Base-by-base conservation (phyloP, 2,797 vertebrate genomes). In the Centroberyx gerrardi region DNA sequence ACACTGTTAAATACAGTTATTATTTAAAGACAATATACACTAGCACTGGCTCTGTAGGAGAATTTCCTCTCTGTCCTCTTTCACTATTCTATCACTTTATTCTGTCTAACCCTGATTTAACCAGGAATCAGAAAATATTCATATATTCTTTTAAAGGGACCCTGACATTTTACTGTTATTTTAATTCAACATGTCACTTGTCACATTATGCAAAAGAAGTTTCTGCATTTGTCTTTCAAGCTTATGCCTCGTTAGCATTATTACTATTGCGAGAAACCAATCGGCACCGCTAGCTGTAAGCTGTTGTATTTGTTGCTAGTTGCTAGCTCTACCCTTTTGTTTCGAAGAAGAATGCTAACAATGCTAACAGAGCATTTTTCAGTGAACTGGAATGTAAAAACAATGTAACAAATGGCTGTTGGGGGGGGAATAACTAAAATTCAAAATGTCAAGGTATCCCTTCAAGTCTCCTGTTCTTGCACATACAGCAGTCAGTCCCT, bases 361-460 rank as follows among this genome's bases (percentile, higher is more conserved):
- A 44, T 44, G 42, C 42, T 44, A 9, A 44, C 8, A 44, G 42
- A 1, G 5, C 42, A 9, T 44, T 44, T 10, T 44, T 8, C 12
- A 44, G 42, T 13, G 12, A 22, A 5, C n/a, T 71, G 75, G 62
- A 72, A 74, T 62, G 55, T 69, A n/a, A n/a, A n/a, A n/a, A 1
- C 13, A 38, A 31, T 46, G 28, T 36, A 46, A 14, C 51, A 12
- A 15, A 28, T 48, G 52, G 38, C 40, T 40, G 4, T 33, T 31
- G 13, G 29, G 9, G 12, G 22, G 22, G 5, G 33, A 36, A 9
- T 33, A 10, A 9, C 8, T 29, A 9, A 31, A 36, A 17, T 36
- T 58, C 3, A 52, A 52, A 58, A n/a, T 72, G 10, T n/a, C 40
- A 61, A 5, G 3, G 17, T 40, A 7, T 74, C 56, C 49, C 54